Percentiles rank a stretch among this genome's conserved stretches.
phyloP scores from a whole-genome alignment of 2,113 vertebrate genomes.

The Calidris pygmaea region DNA sequence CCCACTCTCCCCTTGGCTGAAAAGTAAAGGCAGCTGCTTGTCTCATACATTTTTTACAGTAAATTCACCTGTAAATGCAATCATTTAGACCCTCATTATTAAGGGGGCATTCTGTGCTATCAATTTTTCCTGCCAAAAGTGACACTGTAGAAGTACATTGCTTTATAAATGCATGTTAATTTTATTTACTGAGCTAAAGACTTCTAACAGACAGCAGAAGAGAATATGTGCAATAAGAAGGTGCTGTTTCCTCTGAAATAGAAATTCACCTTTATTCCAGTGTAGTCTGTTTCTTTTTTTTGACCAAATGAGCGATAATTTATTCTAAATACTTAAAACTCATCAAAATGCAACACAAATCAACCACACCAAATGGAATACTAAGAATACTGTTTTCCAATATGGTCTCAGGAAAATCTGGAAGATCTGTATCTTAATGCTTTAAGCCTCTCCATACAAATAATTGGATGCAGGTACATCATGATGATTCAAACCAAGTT shows the following conservation, averaged over 20 bases:
- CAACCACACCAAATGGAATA: neutral
- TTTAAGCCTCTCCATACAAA: neutral
- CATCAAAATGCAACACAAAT: neutral
- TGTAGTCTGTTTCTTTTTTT: neutral
- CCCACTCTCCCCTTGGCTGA: neutral
- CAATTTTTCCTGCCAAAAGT: neutral
- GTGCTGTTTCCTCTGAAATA: neutral
- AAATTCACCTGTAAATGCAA: neutral
- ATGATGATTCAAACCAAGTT: neutral
- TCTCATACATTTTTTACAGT: neutral
- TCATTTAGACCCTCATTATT: neutral
- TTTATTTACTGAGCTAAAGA: neutral
- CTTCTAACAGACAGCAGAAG: neutral
- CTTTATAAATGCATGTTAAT: neutral
- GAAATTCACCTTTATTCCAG: neutral
- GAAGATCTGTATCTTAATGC: neutral
- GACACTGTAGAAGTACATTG: neutral
- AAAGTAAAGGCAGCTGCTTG: neutral
- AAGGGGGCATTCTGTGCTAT: neutral
- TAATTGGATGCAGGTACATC: neutral
- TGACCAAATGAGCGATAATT: neutral
- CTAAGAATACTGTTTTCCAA: neutral
- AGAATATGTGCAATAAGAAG: neutral
- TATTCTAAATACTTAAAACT: neutral
- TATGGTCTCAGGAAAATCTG: neutral